Base-by-base conservation (phyloP, 2,888 invertebrate species). In the Xylocampa areola region DNA sequence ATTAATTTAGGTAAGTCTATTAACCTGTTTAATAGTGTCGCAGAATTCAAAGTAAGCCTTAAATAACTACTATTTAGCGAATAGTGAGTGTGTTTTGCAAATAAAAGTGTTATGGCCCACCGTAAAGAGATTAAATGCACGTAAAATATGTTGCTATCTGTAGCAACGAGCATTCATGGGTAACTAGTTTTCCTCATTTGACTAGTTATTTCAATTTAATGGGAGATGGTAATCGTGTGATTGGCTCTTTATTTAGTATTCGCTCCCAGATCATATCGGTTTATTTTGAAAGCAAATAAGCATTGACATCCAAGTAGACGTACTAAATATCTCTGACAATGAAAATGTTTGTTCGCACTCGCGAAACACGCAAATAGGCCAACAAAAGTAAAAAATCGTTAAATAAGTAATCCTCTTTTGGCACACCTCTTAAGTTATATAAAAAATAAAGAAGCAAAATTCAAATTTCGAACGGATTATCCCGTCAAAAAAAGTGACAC, bases 401-500 rank as follows among this genome's bases (percentile, higher is more conserved):
- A 60, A 58, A 63, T 47, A 52, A 74, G 57, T 51, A 39, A 63
- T 49, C 58, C 60, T 35, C 44, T 63, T 68, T 64, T 45, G 53
- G 72, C 44, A 75, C 51, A 75, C 32, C 50, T 52, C 59, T 52
- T 55, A 41, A 66, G 48, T 61, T 61, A 53, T 55, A 48, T 36
- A 29, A 44, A 52, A 58, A 62, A 68, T 68, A 72, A 63, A 44
- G 11, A 48, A 49, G 37, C 57, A 37, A 57, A 53, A 50, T 68
- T 54, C 29, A 49, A 62, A 64, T 60, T 39, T 64, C 45, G 35
- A 61, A 57, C 73, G 86, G 88, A 89, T 90, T 87, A 88, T 81
- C 83, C 80, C 83, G 88, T 90, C 91, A 88, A 89, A 86, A n/a
- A 80, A 82, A 70, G 67, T 87, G 90, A 88, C 89, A 80, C 67